A percentile compares a stretch with the other conserved stretches of the same genome.
These are phyloP conservation scores for Resseliella maxima DNA, from an alignment of 2,888 invertebrate species.

Conservation along the genomic window DNA sequence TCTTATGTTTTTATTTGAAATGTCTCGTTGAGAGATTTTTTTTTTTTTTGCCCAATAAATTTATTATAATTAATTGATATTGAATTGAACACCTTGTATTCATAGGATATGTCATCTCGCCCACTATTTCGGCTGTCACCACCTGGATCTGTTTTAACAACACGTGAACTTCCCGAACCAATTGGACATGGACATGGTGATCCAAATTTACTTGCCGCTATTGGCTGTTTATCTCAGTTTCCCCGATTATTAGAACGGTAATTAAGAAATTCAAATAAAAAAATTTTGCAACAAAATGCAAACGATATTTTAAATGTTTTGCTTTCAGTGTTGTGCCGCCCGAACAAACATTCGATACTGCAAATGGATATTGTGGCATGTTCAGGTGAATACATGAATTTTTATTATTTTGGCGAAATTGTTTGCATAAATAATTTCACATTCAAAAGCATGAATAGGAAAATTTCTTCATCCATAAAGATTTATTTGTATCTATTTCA, in stretches of 20 bases:
- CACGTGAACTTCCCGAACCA: conserved; percentile 61
- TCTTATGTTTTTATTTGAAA: no score
- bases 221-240: conserved; percentile 75
- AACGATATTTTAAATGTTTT: background rate
- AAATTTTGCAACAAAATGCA: background rate
- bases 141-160: conserved; percentile 59
- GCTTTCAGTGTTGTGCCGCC: conserved; percentile 70
- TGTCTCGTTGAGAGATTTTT: no score
- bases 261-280: conserved; percentile 63
- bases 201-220: conserved; percentile 73
- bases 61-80: conserved; percentile 10
- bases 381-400: conserved; percentile 70
- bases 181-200: conserved; percentile 67
- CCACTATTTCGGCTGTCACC: conserved; percentile 69
- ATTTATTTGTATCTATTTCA: no score
- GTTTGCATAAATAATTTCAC: background rate
- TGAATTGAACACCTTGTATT: conserved; percentile 58
- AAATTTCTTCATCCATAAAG: no score
- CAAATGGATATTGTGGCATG: conserved; percentile 72
- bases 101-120: conserved; percentile 75
- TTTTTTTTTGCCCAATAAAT: background rate
- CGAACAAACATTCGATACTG: conserved; percentile 73
- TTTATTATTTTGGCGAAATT: background rate
- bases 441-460: background rate
- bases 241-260: conserved; percentile 73